Base-by-base conservation (phyloP, 1,140 invertebrate species). In the Trialeurodes vaporariorum region DNA sequence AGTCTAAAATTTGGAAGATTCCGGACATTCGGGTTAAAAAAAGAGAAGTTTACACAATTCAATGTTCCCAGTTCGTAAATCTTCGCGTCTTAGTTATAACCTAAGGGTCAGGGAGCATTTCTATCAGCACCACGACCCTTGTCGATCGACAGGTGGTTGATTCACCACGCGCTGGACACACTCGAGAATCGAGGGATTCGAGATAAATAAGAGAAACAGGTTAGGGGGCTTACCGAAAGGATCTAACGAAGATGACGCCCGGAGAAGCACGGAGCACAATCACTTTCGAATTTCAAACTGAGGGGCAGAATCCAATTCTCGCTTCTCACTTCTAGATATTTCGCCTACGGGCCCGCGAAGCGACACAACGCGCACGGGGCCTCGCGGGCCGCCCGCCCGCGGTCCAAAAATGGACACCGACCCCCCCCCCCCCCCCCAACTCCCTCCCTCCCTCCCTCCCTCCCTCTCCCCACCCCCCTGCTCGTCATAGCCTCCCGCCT, bases 341-440 rank as follows among this genome's bases (percentile, higher is more conserved):
- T 40, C 64, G 40, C 63, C 26, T 21, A 25, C 25, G 22, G 25
- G 63, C 26, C 21, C 65, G 40, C 58, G 65, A 49, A 59, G 65
- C 60, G 58, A 49, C 34, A 11, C 65, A 2, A 23, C 40, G 34
- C 40, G 12, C 65, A 34, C 23, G 21, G 12, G 40, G 25, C 17
- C 65, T 27, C 34, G 63, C 34, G 65, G 65, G n/a, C 65, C n/a
- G 40, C 40, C 49, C 40, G 12, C 65, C 65, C 23, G 21, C n/a
- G 40, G 25, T 25, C 65, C 65, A 22, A 59, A 66, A 66, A 25
- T 25, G 65, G 65, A 27, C 40, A 27, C 21, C 65, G 49, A 49
- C 65, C 65, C 23, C 17, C 65, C 65, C 65, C 65, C 63, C 25
- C 25, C 27, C 64, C 9, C 40, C 12, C 9, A 49, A 49, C 40